Conservation (phyloP, 2,888 invertebrate genomes). For the Melinaea marsaeus region DNA sequence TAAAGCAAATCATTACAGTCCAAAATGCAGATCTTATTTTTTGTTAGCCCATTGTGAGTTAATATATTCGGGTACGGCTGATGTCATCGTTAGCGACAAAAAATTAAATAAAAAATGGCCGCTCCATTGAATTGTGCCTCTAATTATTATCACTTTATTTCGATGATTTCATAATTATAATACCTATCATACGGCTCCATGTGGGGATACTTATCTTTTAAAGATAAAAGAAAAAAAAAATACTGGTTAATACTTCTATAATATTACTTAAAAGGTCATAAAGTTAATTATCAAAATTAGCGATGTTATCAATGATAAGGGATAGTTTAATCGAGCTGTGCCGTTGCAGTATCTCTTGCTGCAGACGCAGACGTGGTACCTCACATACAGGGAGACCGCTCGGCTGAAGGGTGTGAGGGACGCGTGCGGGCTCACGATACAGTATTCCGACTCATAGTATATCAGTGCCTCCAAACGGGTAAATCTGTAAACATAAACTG, state of each 20-base stretch:
- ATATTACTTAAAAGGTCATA: too few species aligned
- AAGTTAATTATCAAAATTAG: too few species aligned
- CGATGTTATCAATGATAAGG: too few species aligned
- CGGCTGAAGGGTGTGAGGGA: constrained; percentile 16
- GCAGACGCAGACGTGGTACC: constrained; percentile 40
- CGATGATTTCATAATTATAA: constrained; percentile 6
- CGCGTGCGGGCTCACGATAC: constrained; percentile 1
- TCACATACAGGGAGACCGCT: constrained; percentile 34
- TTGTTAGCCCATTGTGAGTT: constrained; percentile 31
- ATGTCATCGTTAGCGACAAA: constrained; percentile 33
- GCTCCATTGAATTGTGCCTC: constrained; percentile 32
- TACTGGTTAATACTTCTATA: too few species aligned
- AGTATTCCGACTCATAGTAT: neutral
- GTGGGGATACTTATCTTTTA: too few species aligned
- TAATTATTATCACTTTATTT: constrained; percentile 28
- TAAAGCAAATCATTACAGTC: constrained; percentile 15
- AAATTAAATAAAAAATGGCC: constrained; percentile 13
- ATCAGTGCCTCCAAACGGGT: neutral
- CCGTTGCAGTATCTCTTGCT: constrained; percentile 33
- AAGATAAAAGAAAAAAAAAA: too few species aligned
- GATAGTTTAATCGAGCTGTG: neutral
- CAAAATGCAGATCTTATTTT: constrained; percentile 30
- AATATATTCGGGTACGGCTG: constrained; percentile 18
- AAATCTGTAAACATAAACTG: constrained; percentile 1
- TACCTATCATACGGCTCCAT: too few species aligned